Evolutionary conservation across 1,140 invertebrate genomes (phyloP).

Genomic region (Diplogasteroides magnus): DNA sequence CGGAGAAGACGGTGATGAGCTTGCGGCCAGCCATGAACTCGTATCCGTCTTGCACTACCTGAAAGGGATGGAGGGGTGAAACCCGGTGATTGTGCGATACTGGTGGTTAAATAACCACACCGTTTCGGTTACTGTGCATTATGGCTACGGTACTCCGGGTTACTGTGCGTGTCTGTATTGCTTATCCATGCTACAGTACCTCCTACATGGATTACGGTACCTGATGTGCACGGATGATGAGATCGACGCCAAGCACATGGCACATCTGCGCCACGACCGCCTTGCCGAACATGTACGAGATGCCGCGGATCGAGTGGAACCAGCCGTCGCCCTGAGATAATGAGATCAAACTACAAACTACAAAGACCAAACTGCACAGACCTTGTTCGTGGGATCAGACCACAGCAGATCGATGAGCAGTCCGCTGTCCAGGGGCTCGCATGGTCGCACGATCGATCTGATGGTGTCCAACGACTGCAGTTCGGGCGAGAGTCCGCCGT

Average conservation of each 20-base stretch:
- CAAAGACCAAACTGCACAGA: background rate
- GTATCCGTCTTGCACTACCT: conserved; percentile 43
- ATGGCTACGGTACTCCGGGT: too few species aligned
- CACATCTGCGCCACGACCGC: conserved; percentile 35
- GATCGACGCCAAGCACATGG: conserved; percentile 35
- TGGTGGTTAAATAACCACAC: too few species aligned
- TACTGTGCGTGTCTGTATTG: too few species aligned
- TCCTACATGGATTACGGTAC: conserved; percentile 45
- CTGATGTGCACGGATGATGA: conserved; percentile 42
- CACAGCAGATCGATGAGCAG: conserved; percentile 41
- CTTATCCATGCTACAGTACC: too few species aligned
- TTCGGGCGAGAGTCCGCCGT: conserved; percentile 40
- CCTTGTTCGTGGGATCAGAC: conserved; percentile 41
- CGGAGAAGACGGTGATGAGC: conserved; percentile 43
- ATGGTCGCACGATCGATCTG: conserved; percentile 33
- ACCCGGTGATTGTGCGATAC: too few species aligned
- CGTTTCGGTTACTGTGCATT: too few species aligned
- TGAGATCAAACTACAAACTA: background rate
- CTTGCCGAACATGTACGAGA: conserved; percentile 40
- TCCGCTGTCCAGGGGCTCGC: conserved; percentile 39
- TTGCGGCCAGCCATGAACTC: conserved; percentile 39
- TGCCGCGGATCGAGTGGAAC: conserved; percentile 41
- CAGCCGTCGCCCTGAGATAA: conserved; percentile 33
- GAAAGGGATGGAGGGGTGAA: background rate
- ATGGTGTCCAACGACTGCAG: conserved; percentile 33